Evolutionary conservation across 2,113 vertebrate genomes (phyloP), one percentile per base, ranked within the genome.

Genomic region (Caranx melampygus): DNA sequence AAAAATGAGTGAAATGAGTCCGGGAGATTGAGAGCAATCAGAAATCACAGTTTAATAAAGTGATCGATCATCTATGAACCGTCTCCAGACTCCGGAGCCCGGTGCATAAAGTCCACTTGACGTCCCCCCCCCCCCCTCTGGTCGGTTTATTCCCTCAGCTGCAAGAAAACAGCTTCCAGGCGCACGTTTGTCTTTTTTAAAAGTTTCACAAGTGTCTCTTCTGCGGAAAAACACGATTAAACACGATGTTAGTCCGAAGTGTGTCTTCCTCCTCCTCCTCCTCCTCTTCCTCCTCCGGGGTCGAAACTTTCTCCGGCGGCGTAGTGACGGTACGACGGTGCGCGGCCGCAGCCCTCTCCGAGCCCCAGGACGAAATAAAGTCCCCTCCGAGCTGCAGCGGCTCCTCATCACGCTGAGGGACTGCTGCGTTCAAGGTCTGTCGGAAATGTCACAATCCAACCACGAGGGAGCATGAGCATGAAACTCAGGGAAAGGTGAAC

Each of bases 311-410:
- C 0, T 47, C n/a, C 42, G 6, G 62, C 18, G 60, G 33, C 15
- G 4, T 34, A 0, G 31, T 37, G 26, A 26, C 26, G 26, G 72
- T 40, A 18, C 12, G 44, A 52, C 58, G 3, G 73, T 54, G 74
- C 40, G 68, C 66, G 20, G 21, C 67, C 70, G 76, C 72, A 44
- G 74, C 75, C 72, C 52, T 33, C 75, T 9, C 74, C 4, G 75
- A 81, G 86, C 79, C 49, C n/a, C 62, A 40, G 74, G 84, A 80
- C 85, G 52, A 73, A 89, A 70, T 88, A 70, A 87, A 63, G 87
- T 85, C 81, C 73, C 15, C 11, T 68, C 51, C 83, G 37, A 72
- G 74, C 68, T 59, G 81, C 89, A 12, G 85, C 81, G 33, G 70
- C 81, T 84, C 69, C 82, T 87, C 84, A 78, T 57, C 79, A 52